A percentile compares a stretch with the other conserved stretches of the same genome.
Conservation (phyloP, 2,888 invertebrate genomes). For the Erebia aethiops region DNA sequence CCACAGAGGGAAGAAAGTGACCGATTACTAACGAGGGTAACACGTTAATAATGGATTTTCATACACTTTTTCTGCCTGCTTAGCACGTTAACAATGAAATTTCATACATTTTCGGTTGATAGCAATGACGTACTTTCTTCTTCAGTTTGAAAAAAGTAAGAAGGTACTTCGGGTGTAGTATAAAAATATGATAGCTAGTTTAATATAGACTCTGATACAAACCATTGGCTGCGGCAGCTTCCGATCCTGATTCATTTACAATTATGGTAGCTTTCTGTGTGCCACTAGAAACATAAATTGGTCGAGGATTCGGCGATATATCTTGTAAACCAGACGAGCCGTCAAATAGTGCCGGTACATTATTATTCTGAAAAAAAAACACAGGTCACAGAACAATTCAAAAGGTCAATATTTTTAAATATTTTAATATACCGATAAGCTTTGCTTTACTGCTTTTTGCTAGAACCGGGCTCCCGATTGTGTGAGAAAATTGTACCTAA, state of each 20-base stretch:
- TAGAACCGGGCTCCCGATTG: no score
- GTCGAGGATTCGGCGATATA: slow-evolving; percentile 46
- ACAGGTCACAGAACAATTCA: background rate
- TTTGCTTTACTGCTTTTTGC: no score
- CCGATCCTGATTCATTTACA: slow-evolving; percentile 59
- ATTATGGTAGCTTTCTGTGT: slow-evolving; percentile 55
- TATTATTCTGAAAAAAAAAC: slow-evolving; percentile 48
- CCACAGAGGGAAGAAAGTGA: no score
- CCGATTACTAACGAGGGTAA: no score
- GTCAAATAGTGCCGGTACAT: slow-evolving; percentile 48
- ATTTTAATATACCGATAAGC: no score
- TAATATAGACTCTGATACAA: slow-evolving; percentile 18
- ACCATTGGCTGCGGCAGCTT: slow-evolving; percentile 66
- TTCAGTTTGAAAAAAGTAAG: no score
- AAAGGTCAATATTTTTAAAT: background rate
- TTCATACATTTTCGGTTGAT: no score
- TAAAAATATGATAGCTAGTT: background rate
- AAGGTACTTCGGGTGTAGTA: background rate
- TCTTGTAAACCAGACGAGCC: slow-evolving; percentile 42
- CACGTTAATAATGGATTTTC: no score
- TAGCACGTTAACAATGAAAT: no score
- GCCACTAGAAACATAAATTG: slow-evolving; percentile 47
- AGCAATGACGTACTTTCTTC: no score
- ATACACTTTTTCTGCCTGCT: no score
- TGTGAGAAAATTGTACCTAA: no score